phyloP scores from a whole-genome alignment of 2,113 vertebrate species.

The Halichoerus grypus region DNA sequence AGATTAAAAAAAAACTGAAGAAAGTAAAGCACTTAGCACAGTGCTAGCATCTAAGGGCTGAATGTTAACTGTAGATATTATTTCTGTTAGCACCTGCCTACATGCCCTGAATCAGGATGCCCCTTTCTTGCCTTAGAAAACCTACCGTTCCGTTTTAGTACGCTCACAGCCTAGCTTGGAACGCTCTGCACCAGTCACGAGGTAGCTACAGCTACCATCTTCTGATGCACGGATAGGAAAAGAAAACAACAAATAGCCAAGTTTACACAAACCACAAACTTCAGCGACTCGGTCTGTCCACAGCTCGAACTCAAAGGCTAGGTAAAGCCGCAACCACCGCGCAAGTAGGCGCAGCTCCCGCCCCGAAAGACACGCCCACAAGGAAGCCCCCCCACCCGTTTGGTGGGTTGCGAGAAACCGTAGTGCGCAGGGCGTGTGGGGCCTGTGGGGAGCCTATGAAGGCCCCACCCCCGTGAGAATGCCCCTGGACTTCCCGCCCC shows the following conservation, averaged over 20 bases:
- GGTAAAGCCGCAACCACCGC: background rate
- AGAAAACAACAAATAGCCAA: background rate
- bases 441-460: background rate
- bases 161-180: background rate
- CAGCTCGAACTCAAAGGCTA: background rate
- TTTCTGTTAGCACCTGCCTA: background rate
- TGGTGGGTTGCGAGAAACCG: accelerated
- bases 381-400: background rate
- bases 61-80: background rate
- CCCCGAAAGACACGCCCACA: background rate
- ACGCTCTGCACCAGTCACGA: background rate
- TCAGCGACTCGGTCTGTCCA: background rate
- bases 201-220: background rate
- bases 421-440: background rate
- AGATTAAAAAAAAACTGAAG: background rate
- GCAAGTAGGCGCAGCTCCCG: accelerated
- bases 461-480: no score
- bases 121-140: background rate
- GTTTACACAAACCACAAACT: background rate
- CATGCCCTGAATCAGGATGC: background rate
- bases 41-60: background rate
- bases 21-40: background rate
- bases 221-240: background rate
- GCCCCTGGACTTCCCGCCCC: background rate
- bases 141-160: background rate